These are phyloP conservation scores for Thaumetopoea pityocampa DNA, from an alignment of 1,140 invertebrate genomes.

Conservation along the genomic window DNA sequence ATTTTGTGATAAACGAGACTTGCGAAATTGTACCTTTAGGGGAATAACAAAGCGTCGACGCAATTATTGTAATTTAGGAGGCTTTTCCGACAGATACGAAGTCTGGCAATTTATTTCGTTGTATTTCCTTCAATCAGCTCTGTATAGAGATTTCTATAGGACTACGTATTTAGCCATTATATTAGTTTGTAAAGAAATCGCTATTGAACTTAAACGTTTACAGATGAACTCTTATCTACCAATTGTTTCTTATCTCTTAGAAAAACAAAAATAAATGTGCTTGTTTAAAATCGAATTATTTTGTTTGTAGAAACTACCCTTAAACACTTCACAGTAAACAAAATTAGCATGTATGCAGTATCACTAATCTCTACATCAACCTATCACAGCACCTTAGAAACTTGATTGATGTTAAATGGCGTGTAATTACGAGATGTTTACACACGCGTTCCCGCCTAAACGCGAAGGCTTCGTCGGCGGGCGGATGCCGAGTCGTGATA, in stretches of 20 bases:
- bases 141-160: neutral
- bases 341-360: conserved; percentile 8
- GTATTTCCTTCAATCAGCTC: neutral
- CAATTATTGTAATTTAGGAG: no score
- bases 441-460: conserved; percentile 66
- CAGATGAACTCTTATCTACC: no score
- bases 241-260: no score
- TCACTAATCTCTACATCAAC: neutral
- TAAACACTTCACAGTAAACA: conserved; percentile 8
- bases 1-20: conserved; percentile 48
- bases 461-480: conserved; percentile 44
- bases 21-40: conserved; percentile 30
- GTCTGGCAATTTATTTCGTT: conserved; percentile 6
- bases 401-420: neutral
- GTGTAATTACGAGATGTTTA: conserved; percentile 5
- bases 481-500: conserved; percentile 51
- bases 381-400: neutral
- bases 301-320: conserved; percentile 6
- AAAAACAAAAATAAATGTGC: neutral
- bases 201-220: neutral
- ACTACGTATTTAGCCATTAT: neutral
- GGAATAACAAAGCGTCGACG: conserved; percentile 8
- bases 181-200: neutral
- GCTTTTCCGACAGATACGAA: no score
- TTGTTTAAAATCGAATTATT: conserved; percentile 1